Conservation (phyloP, 1,140 invertebrate genomes). For the Drosophila bipectinata region DNA sequence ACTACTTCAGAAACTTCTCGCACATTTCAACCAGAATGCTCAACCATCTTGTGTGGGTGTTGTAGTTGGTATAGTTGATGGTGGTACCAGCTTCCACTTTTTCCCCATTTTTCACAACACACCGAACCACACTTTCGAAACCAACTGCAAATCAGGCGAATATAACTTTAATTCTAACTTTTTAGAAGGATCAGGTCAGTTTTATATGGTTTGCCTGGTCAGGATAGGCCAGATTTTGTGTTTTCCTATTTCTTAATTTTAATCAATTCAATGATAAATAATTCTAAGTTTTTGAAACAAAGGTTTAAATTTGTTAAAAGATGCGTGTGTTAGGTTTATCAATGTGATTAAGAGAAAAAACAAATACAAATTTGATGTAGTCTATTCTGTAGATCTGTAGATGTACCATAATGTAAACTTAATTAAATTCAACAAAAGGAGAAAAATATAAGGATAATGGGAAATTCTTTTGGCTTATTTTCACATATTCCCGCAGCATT, state of each 20-base stretch:
- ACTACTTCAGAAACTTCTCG: constrained; percentile 67
- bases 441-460: neutral
- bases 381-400: too few relatives aligned
- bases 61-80: neutral
- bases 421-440: neutral
- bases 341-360: too few relatives aligned
- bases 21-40: constrained; percentile 30
- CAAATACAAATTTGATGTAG: too few relatives aligned
- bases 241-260: too few relatives aligned
- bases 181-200: constrained; percentile 44
- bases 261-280: too few relatives aligned
- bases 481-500: neutral
- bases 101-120: neutral
- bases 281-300: too few relatives aligned
- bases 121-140: neutral
- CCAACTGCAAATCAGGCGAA: constrained; percentile 46
- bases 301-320: too few relatives aligned
- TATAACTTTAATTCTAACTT: constrained; percentile 30
- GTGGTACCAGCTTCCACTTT: constrained; percentile 8
- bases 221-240: too few relatives aligned
- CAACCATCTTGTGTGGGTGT: neutral
- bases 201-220: neutral
- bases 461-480: too few relatives aligned
- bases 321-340: too few relatives aligned
- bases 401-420: neutral